phyloP scores from a whole-genome alignment of 2,888 invertebrate genomes.

The Acrobasis consociella region DNA sequence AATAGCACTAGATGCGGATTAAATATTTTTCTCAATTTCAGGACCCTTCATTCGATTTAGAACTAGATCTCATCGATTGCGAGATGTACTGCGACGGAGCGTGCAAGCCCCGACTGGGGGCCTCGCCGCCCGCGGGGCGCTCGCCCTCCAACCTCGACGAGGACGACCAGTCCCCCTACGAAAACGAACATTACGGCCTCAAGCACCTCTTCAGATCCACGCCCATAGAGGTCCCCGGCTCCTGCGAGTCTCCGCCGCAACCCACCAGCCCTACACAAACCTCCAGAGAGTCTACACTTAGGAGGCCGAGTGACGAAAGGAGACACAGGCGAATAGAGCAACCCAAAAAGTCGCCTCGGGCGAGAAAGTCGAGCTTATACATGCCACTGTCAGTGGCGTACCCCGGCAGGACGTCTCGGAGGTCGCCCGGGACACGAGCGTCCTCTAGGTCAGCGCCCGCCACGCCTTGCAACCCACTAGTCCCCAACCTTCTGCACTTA shows the following conservation, averaged over 20 bases:
- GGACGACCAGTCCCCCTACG: constrained; percentile 44
- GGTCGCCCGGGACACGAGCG: constrained; percentile 80
- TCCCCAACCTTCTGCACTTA: constrained; percentile 85
- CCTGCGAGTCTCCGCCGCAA: constrained; percentile 87
- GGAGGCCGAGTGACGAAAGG: constrained; percentile 83
- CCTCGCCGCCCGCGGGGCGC: constrained; percentile 62
- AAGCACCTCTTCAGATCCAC: constrained; percentile 56
- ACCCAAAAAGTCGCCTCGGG: constrained; percentile 55
- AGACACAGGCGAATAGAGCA: constrained; percentile 68
- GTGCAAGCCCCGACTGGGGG: constrained; percentile 65
- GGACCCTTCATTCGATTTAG: constrained; percentile 66
- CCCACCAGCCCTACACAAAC: constrained; percentile 92
- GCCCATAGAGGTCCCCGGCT: constrained; percentile 52
- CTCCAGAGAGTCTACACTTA: constrained; percentile 87
- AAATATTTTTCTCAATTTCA: constrained; percentile 33
- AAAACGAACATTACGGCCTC: constrained; percentile 59
- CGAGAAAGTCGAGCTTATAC: constrained; percentile 86
- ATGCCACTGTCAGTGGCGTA: constrained; percentile 83
- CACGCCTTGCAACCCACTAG: constrained; percentile 88
- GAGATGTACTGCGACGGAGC: constrained; percentile 69
- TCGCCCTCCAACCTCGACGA: constrained; percentile 57
- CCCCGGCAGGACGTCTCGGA: constrained; percentile 57
- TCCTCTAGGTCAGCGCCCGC: constrained; percentile 91
- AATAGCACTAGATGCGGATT: too few relatives aligned
- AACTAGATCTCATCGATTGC: constrained; percentile 69